A percentile compares a stretch with the other conserved stretches of the same genome.
Conservation (phyloP, 2,888 invertebrate species). For the Pseudanteris insignis region DNA sequence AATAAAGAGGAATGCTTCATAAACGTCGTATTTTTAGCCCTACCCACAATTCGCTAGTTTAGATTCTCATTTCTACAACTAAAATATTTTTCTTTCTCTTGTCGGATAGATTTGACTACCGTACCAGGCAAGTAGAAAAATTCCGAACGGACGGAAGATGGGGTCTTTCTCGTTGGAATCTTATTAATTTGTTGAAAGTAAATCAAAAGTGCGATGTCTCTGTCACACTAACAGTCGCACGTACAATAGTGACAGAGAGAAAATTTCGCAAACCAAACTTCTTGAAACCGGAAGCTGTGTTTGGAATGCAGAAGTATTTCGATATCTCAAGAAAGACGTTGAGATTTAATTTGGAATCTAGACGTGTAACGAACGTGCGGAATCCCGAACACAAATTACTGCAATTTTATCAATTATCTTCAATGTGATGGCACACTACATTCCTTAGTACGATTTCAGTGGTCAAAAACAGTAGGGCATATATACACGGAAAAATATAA, state of each 20-base stretch:
- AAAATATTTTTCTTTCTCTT: conserved; percentile 43
- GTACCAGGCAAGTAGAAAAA: conserved; percentile 34
- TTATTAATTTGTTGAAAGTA: conserved; percentile 56
- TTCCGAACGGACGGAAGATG: conserved; percentile 27
- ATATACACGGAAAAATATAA: too few species aligned
- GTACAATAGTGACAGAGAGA: conserved; percentile 3
- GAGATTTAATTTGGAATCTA: conserved; percentile 38
- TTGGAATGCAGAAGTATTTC: conserved; percentile 37
- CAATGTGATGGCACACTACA: conserved; percentile 30
- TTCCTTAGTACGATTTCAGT: too few species aligned
- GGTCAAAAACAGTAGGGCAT: too few species aligned
- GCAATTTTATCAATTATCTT: conserved; percentile 26
- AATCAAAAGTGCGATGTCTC: conserved; percentile 37
- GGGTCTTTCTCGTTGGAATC: conserved; percentile 48
- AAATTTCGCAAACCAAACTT: conserved; percentile 37
- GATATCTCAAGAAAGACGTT: conserved; percentile 39
- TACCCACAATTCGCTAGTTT: conserved; percentile 36
- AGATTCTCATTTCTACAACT: conserved; percentile 43
- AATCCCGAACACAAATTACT: conserved; percentile 28
- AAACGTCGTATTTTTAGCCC: conserved; percentile 42
- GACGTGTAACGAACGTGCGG: conserved; percentile 23
- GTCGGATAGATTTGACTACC: conserved; percentile 35
- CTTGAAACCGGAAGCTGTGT: conserved; percentile 18
- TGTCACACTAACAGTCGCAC: conserved; percentile 5
- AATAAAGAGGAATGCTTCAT: conserved; percentile 43